Evolutionary conservation across 2,888 invertebrate species (phyloP).

Genomic region (Drosophila kuntzei): DNA sequence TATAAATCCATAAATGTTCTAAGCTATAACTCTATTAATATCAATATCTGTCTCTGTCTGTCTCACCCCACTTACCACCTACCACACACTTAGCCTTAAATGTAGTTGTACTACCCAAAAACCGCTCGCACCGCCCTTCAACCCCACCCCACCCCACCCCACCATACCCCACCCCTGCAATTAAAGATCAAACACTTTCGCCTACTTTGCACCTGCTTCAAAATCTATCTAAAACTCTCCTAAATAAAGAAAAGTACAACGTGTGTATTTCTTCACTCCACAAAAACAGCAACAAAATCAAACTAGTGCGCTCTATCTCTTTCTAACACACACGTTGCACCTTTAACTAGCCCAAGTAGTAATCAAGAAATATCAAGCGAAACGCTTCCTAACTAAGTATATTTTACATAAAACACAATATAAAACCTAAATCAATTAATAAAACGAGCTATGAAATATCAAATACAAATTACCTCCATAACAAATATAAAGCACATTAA

Average conservation of each 20-base stretch:
- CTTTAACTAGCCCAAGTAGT: slow-evolving; percentile 61
- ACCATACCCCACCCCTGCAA: slow-evolving; percentile 20
- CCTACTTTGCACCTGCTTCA: slow-evolving; percentile 69
- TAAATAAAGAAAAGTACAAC: slow-evolving; percentile 27
- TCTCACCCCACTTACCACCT: slow-evolving; percentile 46
- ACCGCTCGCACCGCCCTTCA: slow-evolving; percentile 22
- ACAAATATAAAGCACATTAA: slow-evolving; percentile 76
- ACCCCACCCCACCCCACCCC: slow-evolving; percentile 18
- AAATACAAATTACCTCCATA: slow-evolving; percentile 73
- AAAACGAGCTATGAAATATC: slow-evolving; percentile 76
- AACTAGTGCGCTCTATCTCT: slow-evolving; percentile 60
- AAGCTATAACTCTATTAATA: slow-evolving; percentile 40
- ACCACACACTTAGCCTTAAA: slow-evolving; percentile 63
- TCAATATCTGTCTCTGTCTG: slow-evolving; percentile 51
- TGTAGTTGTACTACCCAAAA: slow-evolving; percentile 55
- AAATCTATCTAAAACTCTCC: slow-evolving; percentile 10
- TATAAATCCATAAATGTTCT: slow-evolving; percentile 36
- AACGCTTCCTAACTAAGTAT: slow-evolving; percentile 62
- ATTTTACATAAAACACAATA: slow-evolving; percentile 54
- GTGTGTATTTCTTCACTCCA: slow-evolving; percentile 54
- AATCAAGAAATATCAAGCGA: slow-evolving; percentile 52
- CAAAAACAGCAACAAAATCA: slow-evolving; percentile 25
- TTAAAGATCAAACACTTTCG: slow-evolving; percentile 44
- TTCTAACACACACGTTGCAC: slow-evolving; percentile 67
- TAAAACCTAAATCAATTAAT: slow-evolving; percentile 56